A percentile compares a stretch with the other conserved stretches of the same genome.
Conservation (phyloP, 2,113 vertebrate species). For the Choloepus hoffmanni region DNA sequence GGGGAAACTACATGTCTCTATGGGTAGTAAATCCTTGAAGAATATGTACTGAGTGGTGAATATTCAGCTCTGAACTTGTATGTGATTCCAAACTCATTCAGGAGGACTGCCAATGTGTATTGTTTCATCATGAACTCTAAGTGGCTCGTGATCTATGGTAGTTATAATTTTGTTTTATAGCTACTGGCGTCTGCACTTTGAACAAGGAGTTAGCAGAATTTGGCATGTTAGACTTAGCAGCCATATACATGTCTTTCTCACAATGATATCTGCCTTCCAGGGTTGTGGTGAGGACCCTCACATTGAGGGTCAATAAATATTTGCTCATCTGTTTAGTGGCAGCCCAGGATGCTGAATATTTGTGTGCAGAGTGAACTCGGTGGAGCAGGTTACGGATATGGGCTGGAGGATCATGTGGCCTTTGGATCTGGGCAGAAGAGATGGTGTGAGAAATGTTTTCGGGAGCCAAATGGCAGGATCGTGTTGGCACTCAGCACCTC, state of each 20-base stretch:
- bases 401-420: neutral
- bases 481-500: neutral
- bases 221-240: neutral
- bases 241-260: neutral
- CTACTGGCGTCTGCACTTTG: neutral
- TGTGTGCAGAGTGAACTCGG: neutral
- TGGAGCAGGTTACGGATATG: neutral
- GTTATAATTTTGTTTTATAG: constrained; percentile 23
- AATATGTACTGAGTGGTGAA: neutral
- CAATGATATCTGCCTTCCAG: neutral
- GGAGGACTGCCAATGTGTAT: neutral
- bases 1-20: neutral
- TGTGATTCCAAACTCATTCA: constrained; percentile 56
- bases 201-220: neutral
- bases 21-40: neutral
- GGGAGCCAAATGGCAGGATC: neutral
- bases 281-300: neutral
- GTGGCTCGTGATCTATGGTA: neutral
- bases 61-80: constrained; percentile 32
- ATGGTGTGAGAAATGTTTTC: neutral
- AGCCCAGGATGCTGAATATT: neutral
- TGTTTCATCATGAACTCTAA: constrained; percentile 6
- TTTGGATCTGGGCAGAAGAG: constrained; percentile 17
- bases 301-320: neutral
- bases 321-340: neutral